These are phyloP conservation scores for Dolichotis patagonum DNA, from an alignment of 2,113 vertebrate species.

Conservation along the genomic window DNA sequence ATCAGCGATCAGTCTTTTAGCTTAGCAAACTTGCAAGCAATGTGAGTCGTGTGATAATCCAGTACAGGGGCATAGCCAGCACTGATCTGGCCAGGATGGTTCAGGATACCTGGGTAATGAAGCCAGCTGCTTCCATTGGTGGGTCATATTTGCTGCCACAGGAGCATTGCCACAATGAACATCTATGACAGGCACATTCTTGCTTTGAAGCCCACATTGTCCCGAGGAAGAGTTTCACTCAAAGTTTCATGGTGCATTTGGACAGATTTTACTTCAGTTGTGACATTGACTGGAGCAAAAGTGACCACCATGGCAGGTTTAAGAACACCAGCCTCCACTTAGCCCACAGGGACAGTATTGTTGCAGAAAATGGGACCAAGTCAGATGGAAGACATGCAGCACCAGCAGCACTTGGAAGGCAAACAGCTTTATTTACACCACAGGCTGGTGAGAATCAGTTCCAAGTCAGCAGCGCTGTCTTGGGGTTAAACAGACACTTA, in stretches of 20 bases:
- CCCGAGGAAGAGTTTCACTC: neutral
- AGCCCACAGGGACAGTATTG: neutral
- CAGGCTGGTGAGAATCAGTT: too few relatives aligned
- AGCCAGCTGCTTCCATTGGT: neutral
- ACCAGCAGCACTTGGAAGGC: too few relatives aligned
- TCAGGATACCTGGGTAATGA: neutral
- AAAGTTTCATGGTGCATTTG: neutral
- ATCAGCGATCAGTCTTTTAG: constrained; percentile 96
- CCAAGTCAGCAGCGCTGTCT: too few relatives aligned
- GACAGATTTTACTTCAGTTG: neutral
- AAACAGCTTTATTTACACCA: too few relatives aligned
- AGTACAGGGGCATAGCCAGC: constrained; percentile 89
- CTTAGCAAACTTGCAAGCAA: constrained; percentile 95
- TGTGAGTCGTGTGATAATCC: constrained; percentile 98
- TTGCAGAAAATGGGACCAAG: too few relatives aligned
- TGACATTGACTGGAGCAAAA: neutral
- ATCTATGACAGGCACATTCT: too few relatives aligned
- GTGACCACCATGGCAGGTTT: neutral
- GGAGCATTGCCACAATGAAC: neutral
- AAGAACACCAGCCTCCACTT: neutral
- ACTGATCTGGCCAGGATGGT: neutral
- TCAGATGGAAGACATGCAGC: too few relatives aligned
- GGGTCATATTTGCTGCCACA: neutral
- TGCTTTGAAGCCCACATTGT: neutral
- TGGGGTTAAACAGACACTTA: too few relatives aligned